Evolutionary conservation across 2,888 invertebrate species (phyloP), one percentile per base, ranked within the genome.

Genomic region (Cenopis cana): DNA sequence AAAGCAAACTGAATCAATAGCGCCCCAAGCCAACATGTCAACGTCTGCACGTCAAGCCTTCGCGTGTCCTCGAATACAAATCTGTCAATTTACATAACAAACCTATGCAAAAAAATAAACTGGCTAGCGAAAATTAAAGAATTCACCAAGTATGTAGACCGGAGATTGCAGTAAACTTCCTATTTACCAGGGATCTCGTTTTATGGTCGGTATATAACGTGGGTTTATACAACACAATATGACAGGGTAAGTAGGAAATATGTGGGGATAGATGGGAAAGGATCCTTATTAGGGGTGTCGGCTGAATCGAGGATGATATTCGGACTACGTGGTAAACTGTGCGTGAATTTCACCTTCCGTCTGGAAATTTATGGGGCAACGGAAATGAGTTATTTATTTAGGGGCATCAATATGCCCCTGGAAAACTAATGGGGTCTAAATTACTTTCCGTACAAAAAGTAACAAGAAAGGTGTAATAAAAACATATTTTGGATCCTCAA

Each of bases 171-270:
- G 14, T 2, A 9, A 18, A 12, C 4, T 49, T 60, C 5, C 2
- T 33, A 18, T 17, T 18, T 14, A 18, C 17, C 20, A 46, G n/a
- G 38, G 69, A 6, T 55, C 49, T 17, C 24, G 17, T 18, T 1
- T 29, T 10, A 11, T 72, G 62, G 69, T 36, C 57, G 69, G 56
- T 71, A 72, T 69, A 61, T 68, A 72, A 66, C 66, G 55, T 59
- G 69, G 69, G 74, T 69, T 70, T 72, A 68, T 76, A 69, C 74
- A 76, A 75, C 74, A 73, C 74, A 76, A 79, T 80, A 77, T 78
- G 79, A 78, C 75, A 74, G 78, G 78, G 74, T 80, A 79, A 81
- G 80, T 76, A 79, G 79, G 81, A 82, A 82, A 82, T 81, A 81
- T 81, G 80, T 76, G 76, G 78, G 82, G 79, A 76, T 72, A 76